Base-by-base conservation (phyloP, 2,113 vertebrate species). In the Acanthochromis polyacanthus region DNA sequence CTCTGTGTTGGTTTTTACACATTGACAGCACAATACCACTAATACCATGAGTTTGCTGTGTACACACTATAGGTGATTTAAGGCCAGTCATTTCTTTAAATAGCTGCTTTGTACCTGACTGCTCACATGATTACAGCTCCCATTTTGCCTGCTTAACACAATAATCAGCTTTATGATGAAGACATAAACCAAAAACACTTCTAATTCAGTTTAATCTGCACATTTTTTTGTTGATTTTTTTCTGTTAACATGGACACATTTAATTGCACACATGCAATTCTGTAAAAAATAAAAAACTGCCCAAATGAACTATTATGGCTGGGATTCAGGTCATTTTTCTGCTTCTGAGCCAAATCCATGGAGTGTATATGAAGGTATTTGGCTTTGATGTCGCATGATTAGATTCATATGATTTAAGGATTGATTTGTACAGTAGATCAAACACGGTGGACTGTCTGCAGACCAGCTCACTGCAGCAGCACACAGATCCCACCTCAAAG, bases 401-500 rank as follows among this genome's bases (percentile, higher is more conserved):
- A 36, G 40, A 89, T 81, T 88, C 69, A 83, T 82, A 75, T 81
- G 83, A 89, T 78, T 71, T 65, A 5, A 62, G 62, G 78, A 85
- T 50, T 79, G 38, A 81, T 50, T 81, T 65, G 32, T 75, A 87
- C 81, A 85, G 74, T 85, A 75, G 78, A 91, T 90, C 90, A 91
- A 90, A 89, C 83, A 50, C 56, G 36, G 14, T 20, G 19, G 15
- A 15, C 48, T 23, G 65, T 67, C 58, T 38, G 10, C 9, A 3
- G 40, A 10, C 38, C 50, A 28, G 36, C 25, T 52, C 59, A 0
- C 16, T 50, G 51, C 71, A 73, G 67, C 65, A 55, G n/a, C 56
- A 78, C 76, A 82, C 77, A 82, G 80, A 90, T 83, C 80, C 73
- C 55, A 75, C 89, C 86, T 91, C 86, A 92, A 92, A 93, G 84